These are phyloP conservation scores for Oreotragus oreotragus DNA, from an alignment of 2,113 vertebrate species.

Conservation along the genomic window DNA sequence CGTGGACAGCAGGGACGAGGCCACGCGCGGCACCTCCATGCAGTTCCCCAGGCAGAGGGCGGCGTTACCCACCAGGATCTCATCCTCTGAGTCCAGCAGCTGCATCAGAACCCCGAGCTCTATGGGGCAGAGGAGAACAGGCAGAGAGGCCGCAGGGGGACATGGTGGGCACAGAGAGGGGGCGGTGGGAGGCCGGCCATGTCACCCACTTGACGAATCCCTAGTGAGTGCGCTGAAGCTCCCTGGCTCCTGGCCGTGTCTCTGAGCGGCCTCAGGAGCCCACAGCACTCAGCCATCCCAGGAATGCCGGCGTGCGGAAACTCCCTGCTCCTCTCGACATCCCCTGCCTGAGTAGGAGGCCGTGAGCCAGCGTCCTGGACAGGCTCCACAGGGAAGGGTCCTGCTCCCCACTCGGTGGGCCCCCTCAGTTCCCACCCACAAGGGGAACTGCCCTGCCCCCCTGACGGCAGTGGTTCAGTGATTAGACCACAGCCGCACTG, in stretches of 20 bases:
- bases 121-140: slow-evolving; percentile 48
- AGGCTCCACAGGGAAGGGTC: neutral
- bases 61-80: slow-evolving; percentile 85
- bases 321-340: neutral
- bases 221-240: accelerated
- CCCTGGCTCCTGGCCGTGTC: neutral
- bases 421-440: neutral
- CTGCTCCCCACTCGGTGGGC: accelerated
- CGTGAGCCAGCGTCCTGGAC: accelerated
- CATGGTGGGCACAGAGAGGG: accelerated
- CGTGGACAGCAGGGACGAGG: slow-evolving; percentile 81
- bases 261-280: accelerated
- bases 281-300: accelerated
- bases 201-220: neutral
- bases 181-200: accelerated
- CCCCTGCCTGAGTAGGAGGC: neutral
- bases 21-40: slow-evolving; percentile 80
- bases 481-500: neutral
- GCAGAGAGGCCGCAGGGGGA: neutral
- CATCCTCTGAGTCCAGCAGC: slow-evolving; percentile 81
- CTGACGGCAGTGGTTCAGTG: neutral
- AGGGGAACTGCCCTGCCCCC: no score
- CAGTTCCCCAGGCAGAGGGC: slow-evolving; percentile 91
- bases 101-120: slow-evolving; percentile 80
- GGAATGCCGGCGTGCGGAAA: accelerated